Base-by-base conservation (phyloP, 1,140 invertebrate species). In the Protaetia brevitarsis region DNA sequence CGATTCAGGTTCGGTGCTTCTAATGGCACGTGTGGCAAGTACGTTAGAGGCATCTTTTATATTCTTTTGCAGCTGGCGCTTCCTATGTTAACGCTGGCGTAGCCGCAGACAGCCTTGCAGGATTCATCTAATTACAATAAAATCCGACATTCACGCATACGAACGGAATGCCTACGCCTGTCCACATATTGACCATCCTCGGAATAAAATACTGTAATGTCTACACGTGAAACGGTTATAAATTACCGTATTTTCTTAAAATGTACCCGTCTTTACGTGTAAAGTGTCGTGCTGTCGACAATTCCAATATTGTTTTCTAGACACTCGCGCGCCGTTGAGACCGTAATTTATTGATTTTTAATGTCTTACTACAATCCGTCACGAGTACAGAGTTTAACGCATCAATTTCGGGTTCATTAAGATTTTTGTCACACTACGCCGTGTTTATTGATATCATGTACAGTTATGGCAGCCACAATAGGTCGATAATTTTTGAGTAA, bases 21-120 rank as follows among this genome's bases (percentile, higher is more conserved):
- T 59, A 59, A 59, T 59, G 57, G 57, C 57, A 59, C 57, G 57
- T 23, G 57, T 59, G 57, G 7, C 26, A 29, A 31, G 57, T 59
- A 59, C 57, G 57, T 59, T 59, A 59, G 57, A 59, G 11, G 29
- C 57, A 59, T 59, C 57, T 59, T 59, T 59, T 29, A 59, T 59
- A 59, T 59, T 51, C 57, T 28, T 29, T 59, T 29, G 57, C 57
- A 59, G 57, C 57, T 59, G 57, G 57, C 29, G 27, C 57, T 59
- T 59, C 57, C 29, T n/a, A 31, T 59, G 29, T 59, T 59, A 59
- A 59, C 26, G 26, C 13, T 59, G 29, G 30, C 57, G 30, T 23
- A 29, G 57, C 30, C 57, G 26, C 57, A 59, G 57, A 59, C 57
- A 59, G 29, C 57, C 57, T 59, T 59, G 57, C 57, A 6, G 10